Conservation (phyloP, 2,113 vertebrate species). For the Chrysemys picta region DNA sequence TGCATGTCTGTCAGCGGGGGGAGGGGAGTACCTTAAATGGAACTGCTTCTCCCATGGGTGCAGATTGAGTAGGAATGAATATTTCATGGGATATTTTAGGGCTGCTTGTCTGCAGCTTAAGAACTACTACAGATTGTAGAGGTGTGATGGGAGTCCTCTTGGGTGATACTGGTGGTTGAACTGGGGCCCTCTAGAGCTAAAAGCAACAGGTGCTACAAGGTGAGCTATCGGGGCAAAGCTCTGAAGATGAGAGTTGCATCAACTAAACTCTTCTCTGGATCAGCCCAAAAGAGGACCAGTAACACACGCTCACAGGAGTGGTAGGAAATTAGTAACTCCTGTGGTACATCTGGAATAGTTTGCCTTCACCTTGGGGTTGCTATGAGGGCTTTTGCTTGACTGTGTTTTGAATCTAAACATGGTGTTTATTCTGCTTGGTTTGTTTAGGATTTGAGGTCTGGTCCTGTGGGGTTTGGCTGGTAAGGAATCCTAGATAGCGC, state of each 20-base stretch:
- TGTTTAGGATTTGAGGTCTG: accelerated
- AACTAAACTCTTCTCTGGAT: background rate
- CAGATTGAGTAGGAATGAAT: background rate
- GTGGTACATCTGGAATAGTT: background rate
- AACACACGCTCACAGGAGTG: background rate
- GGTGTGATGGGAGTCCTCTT: background rate
- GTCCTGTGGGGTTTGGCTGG: background rate
- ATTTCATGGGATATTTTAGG: background rate
- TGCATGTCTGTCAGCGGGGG: background rate
- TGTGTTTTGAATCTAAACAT: background rate
- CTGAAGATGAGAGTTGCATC: background rate
- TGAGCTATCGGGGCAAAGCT: background rate
- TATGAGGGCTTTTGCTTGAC: accelerated
- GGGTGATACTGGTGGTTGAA: background rate
- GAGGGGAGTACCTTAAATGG: background rate
- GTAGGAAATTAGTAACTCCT: background rate
- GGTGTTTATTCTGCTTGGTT: background rate
- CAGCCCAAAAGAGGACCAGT: background rate
- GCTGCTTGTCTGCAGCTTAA: background rate
- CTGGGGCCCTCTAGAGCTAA: background rate
- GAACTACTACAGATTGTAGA: background rate
- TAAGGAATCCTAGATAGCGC: accelerated
- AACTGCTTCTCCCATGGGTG: background rate
- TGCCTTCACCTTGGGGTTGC: accelerated
- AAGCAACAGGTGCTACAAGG: background rate